Conservation (phyloP, 1,140 invertebrate species). For the Trinorchestia longiramus region DNA sequence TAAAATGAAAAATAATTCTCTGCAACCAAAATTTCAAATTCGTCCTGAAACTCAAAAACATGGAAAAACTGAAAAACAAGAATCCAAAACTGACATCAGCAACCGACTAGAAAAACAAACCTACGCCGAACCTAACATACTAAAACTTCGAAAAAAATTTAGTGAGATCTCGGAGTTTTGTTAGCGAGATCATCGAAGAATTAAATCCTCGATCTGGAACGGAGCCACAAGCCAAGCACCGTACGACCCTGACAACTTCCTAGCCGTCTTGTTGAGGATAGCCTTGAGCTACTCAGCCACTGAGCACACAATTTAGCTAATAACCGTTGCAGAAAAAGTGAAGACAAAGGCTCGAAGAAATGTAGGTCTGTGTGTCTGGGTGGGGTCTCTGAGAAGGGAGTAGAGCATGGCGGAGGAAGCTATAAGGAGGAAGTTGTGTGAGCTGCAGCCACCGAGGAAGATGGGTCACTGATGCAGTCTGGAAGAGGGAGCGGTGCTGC, state of each 20-base stretch:
- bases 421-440: background rate
- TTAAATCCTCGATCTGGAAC: background rate
- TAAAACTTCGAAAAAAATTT: too few species aligned
- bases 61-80: too few species aligned
- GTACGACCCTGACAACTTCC: background rate
- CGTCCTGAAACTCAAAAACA: too few species aligned
- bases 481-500: background rate
- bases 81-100: too few species aligned
- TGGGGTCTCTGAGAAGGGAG: background rate
- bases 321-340: slow-evolving; percentile 43
- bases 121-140: too few species aligned
- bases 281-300: slow-evolving; percentile 10
- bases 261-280: background rate
- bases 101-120: too few species aligned
- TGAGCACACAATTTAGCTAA: background rate
- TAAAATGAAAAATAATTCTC: too few species aligned
- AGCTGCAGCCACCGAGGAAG: background rate
- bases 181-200: background rate
- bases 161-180: background rate
- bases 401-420: slow-evolving; percentile 45
- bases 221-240: background rate
- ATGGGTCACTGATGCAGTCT: background rate
- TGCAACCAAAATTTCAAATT: too few species aligned
- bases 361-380: slow-evolving; percentile 45
- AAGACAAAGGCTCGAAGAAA: slow-evolving; percentile 49